phyloP scores from a whole-genome alignment of 2,888 invertebrate genomes.

The Tetragonula carbonaria region DNA sequence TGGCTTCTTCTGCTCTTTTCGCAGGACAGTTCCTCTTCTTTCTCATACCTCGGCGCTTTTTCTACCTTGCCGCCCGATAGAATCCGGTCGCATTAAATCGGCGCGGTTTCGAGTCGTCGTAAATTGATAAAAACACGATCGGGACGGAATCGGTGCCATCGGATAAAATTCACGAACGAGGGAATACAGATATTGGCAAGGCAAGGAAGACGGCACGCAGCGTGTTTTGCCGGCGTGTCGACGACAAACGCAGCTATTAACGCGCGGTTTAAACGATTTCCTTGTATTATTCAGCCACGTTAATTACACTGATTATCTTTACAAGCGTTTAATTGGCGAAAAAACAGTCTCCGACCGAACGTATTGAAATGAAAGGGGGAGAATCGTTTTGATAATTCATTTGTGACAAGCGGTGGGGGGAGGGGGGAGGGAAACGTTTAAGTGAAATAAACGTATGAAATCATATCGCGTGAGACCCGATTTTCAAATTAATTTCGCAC shows the following conservation, averaged over 20 bases:
- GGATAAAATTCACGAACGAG: background rate
- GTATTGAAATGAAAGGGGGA: background rate
- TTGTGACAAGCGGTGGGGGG: background rate
- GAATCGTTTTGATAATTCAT: background rate
- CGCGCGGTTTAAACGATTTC: background rate
- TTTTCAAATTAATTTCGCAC: background rate
- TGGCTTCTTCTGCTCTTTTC: slow-evolving; percentile 12
- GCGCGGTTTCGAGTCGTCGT: background rate
- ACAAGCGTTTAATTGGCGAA: background rate
- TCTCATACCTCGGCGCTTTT: background rate
- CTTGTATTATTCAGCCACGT: background rate
- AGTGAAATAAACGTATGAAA: background rate
- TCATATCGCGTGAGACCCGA: too few relatives aligned
- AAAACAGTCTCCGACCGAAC: background rate
- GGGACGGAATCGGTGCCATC: too few relatives aligned
- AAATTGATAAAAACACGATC: background rate
- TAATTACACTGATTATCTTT: slow-evolving; percentile 6
- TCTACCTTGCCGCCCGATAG: slow-evolving; percentile 13
- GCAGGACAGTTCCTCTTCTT: background rate
- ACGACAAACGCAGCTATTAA: background rate
- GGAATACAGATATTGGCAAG: background rate
- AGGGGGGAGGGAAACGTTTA: background rate
- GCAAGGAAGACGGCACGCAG: too few relatives aligned
- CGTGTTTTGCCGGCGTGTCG: background rate
- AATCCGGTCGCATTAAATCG: slow-evolving; percentile 51